Evolutionary conservation across 1,140 invertebrate species (phyloP).

Genomic region (Temnothorax nylanderi): DNA sequence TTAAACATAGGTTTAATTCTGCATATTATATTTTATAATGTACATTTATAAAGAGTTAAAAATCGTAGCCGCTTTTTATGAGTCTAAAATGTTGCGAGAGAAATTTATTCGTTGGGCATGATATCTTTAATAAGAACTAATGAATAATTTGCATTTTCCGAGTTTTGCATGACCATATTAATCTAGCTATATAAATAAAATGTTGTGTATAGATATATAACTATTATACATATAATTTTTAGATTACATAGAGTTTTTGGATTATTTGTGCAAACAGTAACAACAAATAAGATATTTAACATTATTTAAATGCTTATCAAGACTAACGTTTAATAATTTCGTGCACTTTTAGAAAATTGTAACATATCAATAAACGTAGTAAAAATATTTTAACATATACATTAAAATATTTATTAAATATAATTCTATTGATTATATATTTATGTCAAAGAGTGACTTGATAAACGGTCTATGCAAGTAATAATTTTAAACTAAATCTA

Average conservation of each 20-base stretch:
- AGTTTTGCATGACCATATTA: neutral
- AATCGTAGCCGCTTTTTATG: neutral
- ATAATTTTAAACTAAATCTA: neutral
- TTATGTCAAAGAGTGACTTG: neutral
- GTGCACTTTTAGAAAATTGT: neutral
- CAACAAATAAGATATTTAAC: neutral
- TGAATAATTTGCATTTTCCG: neutral
- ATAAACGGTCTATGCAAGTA: neutral
- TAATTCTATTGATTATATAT: neutral
- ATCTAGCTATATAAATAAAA: neutral
- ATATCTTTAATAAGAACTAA: constrained; percentile 6
- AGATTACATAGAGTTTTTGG: neutral
- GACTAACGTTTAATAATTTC: neutral
- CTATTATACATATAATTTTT: neutral
- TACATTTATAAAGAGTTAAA: neutral
- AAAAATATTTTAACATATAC: neutral
- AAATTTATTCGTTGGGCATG: neutral
- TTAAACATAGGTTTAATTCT: neutral
- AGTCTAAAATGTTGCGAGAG: neutral
- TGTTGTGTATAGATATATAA: neutral
- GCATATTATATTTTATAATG: neutral
- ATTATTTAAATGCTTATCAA: neutral
- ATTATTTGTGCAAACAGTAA: neutral
- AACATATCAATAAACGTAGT: neutral
- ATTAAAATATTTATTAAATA: neutral